Percentiles rank a stretch among this genome's conserved stretches.
phyloP scores from a whole-genome alignment of 2,888 invertebrate genomes.

The Cyclophora albipunctata region DNA sequence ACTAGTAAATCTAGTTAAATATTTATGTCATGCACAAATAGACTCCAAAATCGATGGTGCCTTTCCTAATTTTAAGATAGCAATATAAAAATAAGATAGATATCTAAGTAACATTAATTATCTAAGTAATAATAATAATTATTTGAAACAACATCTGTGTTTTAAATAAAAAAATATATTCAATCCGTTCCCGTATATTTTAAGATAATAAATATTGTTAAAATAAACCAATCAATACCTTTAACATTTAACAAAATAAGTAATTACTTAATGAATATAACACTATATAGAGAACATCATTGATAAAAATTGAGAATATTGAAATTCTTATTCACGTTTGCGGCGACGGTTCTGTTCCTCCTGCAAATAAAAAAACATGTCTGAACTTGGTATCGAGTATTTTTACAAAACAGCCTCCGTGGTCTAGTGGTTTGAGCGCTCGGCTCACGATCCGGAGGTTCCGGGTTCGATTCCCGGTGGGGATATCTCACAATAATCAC shows the following conservation, averaged over 20 bases:
- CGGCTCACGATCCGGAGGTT: too few relatives aligned
- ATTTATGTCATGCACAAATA: too few relatives aligned
- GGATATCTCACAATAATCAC: too few relatives aligned
- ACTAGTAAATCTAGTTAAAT: too few relatives aligned
- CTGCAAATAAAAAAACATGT: slow-evolving; percentile 35
- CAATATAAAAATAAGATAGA: background rate
- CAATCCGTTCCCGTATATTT: slow-evolving; percentile 22
- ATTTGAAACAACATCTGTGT: background rate
- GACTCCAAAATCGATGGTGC: too few relatives aligned
- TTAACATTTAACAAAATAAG: slow-evolving; percentile 2
- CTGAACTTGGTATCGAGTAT: too few relatives aligned
- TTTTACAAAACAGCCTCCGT: too few relatives aligned
- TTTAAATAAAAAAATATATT: slow-evolving; percentile 22
- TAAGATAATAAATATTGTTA: slow-evolving; percentile 9
- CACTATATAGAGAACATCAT: background rate
- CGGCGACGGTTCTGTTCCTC: slow-evolving; percentile 70
- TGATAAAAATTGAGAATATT: background rate
- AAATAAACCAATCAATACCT: slow-evolving; percentile 5
- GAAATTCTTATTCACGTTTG: slow-evolving; percentile 56
- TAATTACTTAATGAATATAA: background rate
- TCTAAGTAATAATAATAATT: background rate
- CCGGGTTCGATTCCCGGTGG: too few relatives aligned
- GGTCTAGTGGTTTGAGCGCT: too few relatives aligned
- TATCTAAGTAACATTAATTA: background rate
- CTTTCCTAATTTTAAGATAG: too few relatives aligned